A percentile compares a stretch with the other conserved stretches of the same genome.
These are phyloP conservation scores for Tenualosa thibaudeaui DNA, from an alignment of 2,797 vertebrate species.

Conservation along the genomic window DNA sequence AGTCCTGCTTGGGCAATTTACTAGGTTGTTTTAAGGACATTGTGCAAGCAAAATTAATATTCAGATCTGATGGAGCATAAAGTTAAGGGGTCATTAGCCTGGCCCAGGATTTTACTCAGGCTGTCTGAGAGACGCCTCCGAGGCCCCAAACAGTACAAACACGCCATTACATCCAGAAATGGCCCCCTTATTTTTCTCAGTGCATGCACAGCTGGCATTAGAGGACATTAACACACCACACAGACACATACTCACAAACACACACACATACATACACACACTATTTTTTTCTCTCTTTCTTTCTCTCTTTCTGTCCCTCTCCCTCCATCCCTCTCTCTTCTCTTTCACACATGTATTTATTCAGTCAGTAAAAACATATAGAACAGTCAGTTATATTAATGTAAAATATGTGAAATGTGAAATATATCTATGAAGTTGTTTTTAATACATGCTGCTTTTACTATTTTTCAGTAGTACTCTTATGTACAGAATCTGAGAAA, in stretches of 20 bases:
- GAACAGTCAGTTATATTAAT: constrained; percentile 11
- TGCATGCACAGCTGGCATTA: constrained; percentile 16
- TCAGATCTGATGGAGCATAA: constrained; percentile 54
- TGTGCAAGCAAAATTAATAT: constrained; percentile 57
- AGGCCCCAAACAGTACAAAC: constrained; percentile 29
- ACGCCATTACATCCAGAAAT: constrained; percentile 24
- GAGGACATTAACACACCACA: constrained; percentile 17
- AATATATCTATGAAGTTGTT: not conserved
- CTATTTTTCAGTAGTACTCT: not conserved
- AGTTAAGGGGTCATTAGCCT: constrained; percentile 56
- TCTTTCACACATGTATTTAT: not conserved
- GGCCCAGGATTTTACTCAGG: constrained; percentile 48
- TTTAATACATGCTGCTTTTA: not conserved
- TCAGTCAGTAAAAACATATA: constrained; percentile 1
- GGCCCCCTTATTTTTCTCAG: constrained; percentile 25
- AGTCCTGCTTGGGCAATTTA: constrained; percentile 59
- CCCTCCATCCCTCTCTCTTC: not conserved
- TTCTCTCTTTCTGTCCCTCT: not conserved
- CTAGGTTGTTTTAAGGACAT: constrained; percentile 59
- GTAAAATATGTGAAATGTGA: no score
- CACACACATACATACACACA: not conserved
- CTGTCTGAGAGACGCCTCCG: constrained; percentile 36
- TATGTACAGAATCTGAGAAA: not conserved
- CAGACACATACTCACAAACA: not conserved
- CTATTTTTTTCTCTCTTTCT: not conserved